Percentiles rank a stretch among this genome's conserved stretches.
Conservation (phyloP, 1,140 invertebrate species). For the Varroa destructor region DNA sequence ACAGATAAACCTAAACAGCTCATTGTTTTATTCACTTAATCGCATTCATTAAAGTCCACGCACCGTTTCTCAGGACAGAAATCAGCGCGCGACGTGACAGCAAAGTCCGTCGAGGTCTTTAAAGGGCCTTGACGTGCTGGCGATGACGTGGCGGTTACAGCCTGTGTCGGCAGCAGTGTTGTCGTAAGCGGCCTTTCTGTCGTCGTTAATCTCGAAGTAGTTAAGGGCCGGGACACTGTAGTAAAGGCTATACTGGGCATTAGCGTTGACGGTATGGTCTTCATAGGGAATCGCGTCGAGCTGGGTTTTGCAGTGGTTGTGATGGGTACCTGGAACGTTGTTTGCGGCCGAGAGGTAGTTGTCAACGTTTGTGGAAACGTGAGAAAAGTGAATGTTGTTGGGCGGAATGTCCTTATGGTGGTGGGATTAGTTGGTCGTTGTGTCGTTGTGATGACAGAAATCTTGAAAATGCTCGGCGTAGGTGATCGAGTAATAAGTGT, state of each 20-base stretch:
- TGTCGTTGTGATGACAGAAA: neutral
- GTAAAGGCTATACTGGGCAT: neutral
- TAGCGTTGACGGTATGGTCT: neutral
- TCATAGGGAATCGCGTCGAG: neutral
- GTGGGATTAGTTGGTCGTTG: neutral
- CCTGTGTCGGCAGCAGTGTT: too few species aligned
- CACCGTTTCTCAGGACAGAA: neutral
- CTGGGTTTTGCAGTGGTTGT: neutral
- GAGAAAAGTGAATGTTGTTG: neutral
- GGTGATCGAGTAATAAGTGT: conserved; percentile 13
- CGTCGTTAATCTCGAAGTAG: too few species aligned
- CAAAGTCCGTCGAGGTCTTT: neutral
- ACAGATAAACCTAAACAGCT: too few species aligned
- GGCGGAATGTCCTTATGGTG: neutral
- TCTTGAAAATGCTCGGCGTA: neutral
- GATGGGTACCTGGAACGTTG: neutral
- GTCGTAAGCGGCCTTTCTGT: too few species aligned
- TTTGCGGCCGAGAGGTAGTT: neutral
- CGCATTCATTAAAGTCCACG: too few species aligned
- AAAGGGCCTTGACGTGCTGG: neutral
- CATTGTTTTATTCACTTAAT: too few species aligned
- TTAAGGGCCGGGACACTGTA: neutral
- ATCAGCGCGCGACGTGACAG: neutral
- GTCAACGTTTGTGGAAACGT: neutral
- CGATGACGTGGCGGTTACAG: too few species aligned